Evolutionary conservation across 2,888 invertebrate genomes (phyloP).

Genomic region (Antheraea assamensis): DNA sequence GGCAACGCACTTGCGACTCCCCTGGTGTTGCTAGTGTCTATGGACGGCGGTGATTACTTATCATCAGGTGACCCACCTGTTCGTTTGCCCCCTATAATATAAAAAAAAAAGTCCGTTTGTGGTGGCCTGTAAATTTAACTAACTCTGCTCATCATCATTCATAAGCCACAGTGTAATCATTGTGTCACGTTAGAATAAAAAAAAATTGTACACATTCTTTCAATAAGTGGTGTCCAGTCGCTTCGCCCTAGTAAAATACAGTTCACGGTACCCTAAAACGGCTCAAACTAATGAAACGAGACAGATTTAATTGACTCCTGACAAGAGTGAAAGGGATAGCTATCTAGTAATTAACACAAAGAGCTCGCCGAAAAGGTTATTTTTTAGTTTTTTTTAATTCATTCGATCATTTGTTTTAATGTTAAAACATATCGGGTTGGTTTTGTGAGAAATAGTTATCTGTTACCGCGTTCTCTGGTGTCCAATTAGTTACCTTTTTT

Average conservation of each 20-base stretch:
- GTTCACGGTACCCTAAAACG: constrained; percentile 26
- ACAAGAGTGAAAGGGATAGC: constrained; percentile 37
- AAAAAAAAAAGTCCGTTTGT: no score
- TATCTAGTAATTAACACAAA: constrained; percentile 72
- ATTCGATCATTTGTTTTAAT: constrained; percentile 66
- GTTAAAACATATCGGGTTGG: constrained; percentile 49
- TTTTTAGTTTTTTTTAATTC: constrained; percentile 57
- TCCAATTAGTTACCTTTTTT: constrained; percentile 36
- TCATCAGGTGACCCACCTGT: no score
- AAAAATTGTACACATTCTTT: neutral
- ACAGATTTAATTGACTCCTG: constrained; percentile 29
- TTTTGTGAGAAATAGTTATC: constrained; percentile 60
- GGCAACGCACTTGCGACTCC: no score
- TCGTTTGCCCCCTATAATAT: no score
- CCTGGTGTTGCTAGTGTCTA: no score
- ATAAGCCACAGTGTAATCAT: no score
- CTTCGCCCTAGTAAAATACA: neutral
- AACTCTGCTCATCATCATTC: no score
- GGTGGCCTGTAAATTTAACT: no score
- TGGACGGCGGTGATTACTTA: no score
- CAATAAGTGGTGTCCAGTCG: neutral
- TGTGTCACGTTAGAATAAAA: no score
- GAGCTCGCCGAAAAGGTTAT: constrained; percentile 73
- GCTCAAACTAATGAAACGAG: constrained; percentile 37
- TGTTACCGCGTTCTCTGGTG: constrained; percentile 32